Evolutionary conservation across 2,113 vertebrate genomes (phyloP), one percentile per base, ranked within the genome.

Genomic region (Pangasianodon hypophthalmus): DNA sequence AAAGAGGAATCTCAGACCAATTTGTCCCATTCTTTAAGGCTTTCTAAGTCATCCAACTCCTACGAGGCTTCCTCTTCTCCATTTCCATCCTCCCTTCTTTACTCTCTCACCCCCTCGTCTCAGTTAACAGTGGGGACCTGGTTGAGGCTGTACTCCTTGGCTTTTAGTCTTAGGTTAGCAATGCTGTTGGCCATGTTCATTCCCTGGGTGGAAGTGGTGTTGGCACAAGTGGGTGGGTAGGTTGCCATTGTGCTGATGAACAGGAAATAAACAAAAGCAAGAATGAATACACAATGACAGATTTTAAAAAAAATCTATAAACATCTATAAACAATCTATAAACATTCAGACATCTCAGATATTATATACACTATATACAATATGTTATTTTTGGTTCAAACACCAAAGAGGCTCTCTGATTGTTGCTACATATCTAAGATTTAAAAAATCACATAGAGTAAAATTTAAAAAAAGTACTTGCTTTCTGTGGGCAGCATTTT

Each of bases 101-200:
- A 52, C 41, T 67, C 83, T 85, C 85, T 71, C 46, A 89, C 89
- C 82, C 85, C 24, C 41, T 91, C 73, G 83, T 54, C 89, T 98
- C 97, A 99, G 97, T 99, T 99, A 95, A 99, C 98, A 88, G 98
- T 99, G 94, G 98, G 98, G 95, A 99, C 98, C 95, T 99, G 98
- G 96, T 98, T 98, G 96, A 99, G 97, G 97, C 98, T 99, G 97
- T 99, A 99, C 94, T 99, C 98, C 95, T 99, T 99, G 96, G 98
- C 98, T 96, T 99, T 99, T 95, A 99, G 98, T 96, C 98, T 97
- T 96, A 99, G 98, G 97, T 99, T 99, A 94, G 98, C 98, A 94
- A 99, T 99, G 96, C 98, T 99, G 97, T 98, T 99, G 95, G 98
- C 98, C 98, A 99, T 99, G 94, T 98, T 98, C 97, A 99, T 97